phyloP scores from a whole-genome alignment of 2,888 invertebrate species.

The Pollenia labialis region DNA sequence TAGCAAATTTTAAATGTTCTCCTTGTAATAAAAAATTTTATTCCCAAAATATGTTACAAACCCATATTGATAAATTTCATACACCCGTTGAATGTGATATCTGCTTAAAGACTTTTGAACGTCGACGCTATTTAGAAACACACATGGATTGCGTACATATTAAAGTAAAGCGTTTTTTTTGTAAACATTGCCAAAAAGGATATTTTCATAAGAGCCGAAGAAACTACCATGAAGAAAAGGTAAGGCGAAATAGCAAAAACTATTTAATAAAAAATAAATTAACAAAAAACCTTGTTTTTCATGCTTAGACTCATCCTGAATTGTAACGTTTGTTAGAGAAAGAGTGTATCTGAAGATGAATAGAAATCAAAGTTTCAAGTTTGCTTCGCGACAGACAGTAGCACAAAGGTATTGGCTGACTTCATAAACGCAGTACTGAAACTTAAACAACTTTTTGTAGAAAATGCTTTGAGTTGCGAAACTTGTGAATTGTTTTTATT shows the following conservation, averaged over 20 bases:
- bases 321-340: too few relatives aligned
- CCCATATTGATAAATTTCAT: slow-evolving; percentile 79
- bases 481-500: too few relatives aligned
- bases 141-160: slow-evolving; percentile 81
- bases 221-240: slow-evolving; percentile 78
- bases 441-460: too few relatives aligned
- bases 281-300: not conserved
- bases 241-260: slow-evolving; percentile 52
- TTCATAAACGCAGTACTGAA: too few relatives aligned
- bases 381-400: too few relatives aligned
- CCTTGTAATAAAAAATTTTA: slow-evolving; percentile 78
- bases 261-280: not conserved
- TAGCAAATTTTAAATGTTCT: slow-evolving; percentile 77
- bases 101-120: slow-evolving; percentile 80
- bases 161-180: slow-evolving; percentile 80
- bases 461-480: too few relatives aligned
- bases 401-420: too few relatives aligned
- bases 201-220: slow-evolving; percentile 82
- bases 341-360: too few relatives aligned
- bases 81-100: slow-evolving; percentile 77
- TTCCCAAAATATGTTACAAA: slow-evolving; percentile 76
- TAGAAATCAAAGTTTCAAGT: too few relatives aligned
- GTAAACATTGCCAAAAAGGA: slow-evolving; percentile 80
- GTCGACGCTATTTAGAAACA: slow-evolving; percentile 78
- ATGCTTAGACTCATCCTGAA: slow-evolving; percentile 57